phyloP scores from a whole-genome alignment of 2,888 invertebrate species.

The Nycteola revayana region DNA sequence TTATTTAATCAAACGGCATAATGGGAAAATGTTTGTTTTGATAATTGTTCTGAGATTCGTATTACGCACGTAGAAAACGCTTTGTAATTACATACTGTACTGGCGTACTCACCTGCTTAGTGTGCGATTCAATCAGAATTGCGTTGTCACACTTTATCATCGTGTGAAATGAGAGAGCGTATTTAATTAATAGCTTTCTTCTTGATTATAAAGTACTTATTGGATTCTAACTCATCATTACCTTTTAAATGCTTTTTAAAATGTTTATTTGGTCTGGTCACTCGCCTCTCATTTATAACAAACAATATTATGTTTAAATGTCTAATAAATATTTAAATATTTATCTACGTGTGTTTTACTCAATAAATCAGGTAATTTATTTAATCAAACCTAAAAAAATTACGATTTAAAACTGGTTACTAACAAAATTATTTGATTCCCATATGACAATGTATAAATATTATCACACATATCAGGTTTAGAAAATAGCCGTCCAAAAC shows the following conservation, averaged over 20 bases:
- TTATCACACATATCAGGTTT: slow-evolving; percentile 31
- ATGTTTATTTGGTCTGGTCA: no score
- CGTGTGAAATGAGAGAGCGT: slow-evolving; percentile 61
- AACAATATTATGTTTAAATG: no score
- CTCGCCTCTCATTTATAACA: no score
- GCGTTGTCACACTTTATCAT: slow-evolving; percentile 69
- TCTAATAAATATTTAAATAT: no score
- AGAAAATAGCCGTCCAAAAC: slow-evolving; percentile 15
- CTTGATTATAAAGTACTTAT: slow-evolving; percentile 34
- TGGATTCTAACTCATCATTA: no score
- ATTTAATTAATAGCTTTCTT: slow-evolving; percentile 74
- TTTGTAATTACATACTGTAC: slow-evolving; percentile 65
- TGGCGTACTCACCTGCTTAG: slow-evolving; percentile 45
- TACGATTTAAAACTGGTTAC: slow-evolving; percentile 24
- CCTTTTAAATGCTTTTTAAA: no score
- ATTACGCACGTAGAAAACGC: slow-evolving; percentile 55
- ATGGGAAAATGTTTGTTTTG: slow-evolving; percentile 53
- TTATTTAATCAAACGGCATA: slow-evolving; percentile 67
- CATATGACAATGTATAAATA: slow-evolving; percentile 10
- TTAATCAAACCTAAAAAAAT: slow-evolving; percentile 23
- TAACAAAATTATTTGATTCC: slow-evolving; percentile 27
- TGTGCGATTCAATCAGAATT: slow-evolving; percentile 46
- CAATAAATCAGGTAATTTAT: slow-evolving; percentile 33
- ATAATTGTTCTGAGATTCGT: slow-evolving; percentile 59
- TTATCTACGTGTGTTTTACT: slow-evolving; percentile 16